Conservation (phyloP, 2,888 invertebrate genomes). For the Nymphalis urticae region DNA sequence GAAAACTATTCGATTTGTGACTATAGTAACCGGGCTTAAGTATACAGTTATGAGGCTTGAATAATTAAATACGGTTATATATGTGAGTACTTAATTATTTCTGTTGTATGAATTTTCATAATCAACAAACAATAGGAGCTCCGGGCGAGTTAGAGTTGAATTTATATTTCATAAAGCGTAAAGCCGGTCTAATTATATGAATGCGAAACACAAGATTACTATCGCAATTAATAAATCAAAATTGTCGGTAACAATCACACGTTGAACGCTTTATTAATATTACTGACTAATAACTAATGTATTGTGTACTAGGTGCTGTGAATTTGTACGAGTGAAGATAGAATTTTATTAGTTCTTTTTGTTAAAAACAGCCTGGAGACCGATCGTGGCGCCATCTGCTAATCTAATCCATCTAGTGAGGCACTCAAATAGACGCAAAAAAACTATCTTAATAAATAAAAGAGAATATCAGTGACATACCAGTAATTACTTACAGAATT, state of each 20-base stretch:
- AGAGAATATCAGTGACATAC: too few species aligned
- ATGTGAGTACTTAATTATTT: neutral
- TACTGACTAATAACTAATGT: neutral
- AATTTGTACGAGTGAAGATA: too few species aligned
- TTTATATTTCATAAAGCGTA: slow-evolving; percentile 28
- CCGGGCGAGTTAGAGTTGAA: neutral
- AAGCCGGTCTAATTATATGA: slow-evolving; percentile 22
- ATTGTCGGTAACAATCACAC: neutral
- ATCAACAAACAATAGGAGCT: slow-evolving; percentile 14
- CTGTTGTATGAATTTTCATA: neutral
- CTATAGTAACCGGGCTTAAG: too few species aligned
- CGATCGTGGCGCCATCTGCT: too few species aligned
- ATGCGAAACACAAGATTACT: slow-evolving; percentile 12
- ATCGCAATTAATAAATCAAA: neutral
- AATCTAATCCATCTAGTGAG: too few species aligned
- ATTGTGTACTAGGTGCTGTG: too few species aligned
- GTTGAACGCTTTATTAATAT: neutral
- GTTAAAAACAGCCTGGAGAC: too few species aligned
- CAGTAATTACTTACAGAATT: too few species aligned
- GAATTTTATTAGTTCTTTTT: too few species aligned
- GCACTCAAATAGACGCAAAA: too few species aligned
- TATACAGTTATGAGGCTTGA: neutral
- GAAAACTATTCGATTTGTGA: too few species aligned
- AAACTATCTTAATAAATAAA: too few species aligned
- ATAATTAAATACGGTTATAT: neutral